Evolutionary conservation across 2,797 vertebrate species (phyloP).

Genomic region (Hypotaenidia okinawae): DNA sequence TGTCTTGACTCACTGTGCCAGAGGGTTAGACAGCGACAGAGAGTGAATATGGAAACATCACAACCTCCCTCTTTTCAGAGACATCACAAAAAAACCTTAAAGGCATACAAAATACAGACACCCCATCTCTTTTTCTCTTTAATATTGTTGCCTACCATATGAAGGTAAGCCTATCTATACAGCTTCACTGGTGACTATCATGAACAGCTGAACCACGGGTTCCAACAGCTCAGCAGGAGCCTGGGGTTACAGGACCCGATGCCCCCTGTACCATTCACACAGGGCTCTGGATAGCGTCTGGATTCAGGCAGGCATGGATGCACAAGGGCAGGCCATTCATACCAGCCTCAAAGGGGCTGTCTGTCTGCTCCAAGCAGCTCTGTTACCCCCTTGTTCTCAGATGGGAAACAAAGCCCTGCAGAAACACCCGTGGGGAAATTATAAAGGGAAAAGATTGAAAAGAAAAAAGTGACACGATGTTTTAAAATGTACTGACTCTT

Average conservation of each 20-base stretch:
- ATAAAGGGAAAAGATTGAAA: neutral
- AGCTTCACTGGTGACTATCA: neutral
- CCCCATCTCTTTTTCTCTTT: neutral
- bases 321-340: slow-evolving; percentile 32
- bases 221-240: neutral
- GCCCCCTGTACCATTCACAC: neutral
- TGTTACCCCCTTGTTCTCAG: neutral
- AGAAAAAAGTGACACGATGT: neutral
- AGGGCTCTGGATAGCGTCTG: neutral
- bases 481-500: neutral
- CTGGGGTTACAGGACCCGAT: neutral
- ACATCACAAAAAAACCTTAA: neutral
- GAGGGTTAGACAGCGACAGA: neutral
- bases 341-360: neutral
- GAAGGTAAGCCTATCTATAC: neutral
- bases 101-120: neutral
- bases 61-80: neutral
- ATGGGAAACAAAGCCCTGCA: neutral
- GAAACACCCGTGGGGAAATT: neutral
- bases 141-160: neutral
- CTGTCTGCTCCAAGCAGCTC: slow-evolving; percentile 9
- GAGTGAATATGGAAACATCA: neutral
- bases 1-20: rapidly evolving
- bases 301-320: neutral
- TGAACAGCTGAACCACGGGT: neutral